phyloP scores from a whole-genome alignment of 2,888 invertebrate species.

The Erebia aethiops region DNA sequence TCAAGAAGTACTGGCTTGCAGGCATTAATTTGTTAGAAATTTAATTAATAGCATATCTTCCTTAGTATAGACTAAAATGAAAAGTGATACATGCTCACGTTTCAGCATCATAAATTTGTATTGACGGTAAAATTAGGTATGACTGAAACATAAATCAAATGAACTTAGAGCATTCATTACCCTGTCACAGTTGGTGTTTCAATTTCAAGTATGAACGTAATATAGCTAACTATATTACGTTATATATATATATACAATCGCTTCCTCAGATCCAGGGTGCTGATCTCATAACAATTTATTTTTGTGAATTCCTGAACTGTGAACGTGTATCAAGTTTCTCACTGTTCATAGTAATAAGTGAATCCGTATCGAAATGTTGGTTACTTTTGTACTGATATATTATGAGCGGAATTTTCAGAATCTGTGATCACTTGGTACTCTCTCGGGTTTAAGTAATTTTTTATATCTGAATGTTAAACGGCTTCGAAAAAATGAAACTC shows the following conservation, averaged over 20 bases:
- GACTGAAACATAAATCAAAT: slow-evolving; percentile 6
- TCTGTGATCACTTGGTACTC: slow-evolving; percentile 83
- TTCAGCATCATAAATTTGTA: slow-evolving; percentile 9
- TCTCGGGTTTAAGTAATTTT: slow-evolving; percentile 78
- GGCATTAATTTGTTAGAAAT: slow-evolving; percentile 54
- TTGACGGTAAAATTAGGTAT: background rate
- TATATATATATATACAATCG: no score
- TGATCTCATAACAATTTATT: slow-evolving; percentile 12
- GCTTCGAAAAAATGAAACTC: slow-evolving; percentile 56
- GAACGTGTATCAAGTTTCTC: slow-evolving; percentile 73
- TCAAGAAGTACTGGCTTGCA: slow-evolving; percentile 64
- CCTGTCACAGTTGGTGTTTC: slow-evolving; percentile 1
- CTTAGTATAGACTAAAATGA: slow-evolving; percentile 58
- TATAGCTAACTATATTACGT: background rate
- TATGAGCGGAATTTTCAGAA: slow-evolving; percentile 75
- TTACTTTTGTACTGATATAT: slow-evolving; percentile 73
- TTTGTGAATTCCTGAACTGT: slow-evolving; percentile 41
- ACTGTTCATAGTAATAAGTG: slow-evolving; percentile 63
- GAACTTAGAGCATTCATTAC: background rate
- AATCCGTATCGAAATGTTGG: slow-evolving; percentile 71
- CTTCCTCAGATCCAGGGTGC: background rate
- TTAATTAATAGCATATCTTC: slow-evolving; percentile 64
- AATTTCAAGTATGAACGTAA: background rate
- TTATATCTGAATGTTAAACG: slow-evolving; percentile 65
- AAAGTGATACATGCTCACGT: slow-evolving; percentile 68